Base-by-base conservation (phyloP, 2,797 vertebrate genomes). In the Dallia pectoralis region DNA sequence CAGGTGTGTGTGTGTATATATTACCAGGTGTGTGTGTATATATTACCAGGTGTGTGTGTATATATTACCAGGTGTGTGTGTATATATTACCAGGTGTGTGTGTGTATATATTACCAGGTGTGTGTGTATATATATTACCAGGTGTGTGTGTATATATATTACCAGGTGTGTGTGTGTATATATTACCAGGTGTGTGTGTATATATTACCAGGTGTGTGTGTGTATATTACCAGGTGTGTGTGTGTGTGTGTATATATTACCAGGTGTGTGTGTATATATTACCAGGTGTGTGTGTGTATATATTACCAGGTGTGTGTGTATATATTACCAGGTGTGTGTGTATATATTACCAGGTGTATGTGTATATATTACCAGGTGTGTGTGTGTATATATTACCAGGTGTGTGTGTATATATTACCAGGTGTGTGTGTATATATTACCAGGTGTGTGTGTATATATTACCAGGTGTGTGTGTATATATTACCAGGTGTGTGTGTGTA, bases 151-250 rank as follows among this genome's bases (percentile, higher is more conserved):
- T n/a, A n/a, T n/a, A n/a, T 33, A 19, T 2, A 30, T 30, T 12
- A 18, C n/a, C 33, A 47, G n/a, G n/a, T n/a, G n/a, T 47, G 33
- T 6, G 67, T 29, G 36, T 49, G 40, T 40, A 64, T 36, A n/a
- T 25, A 64, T 72, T 12, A n/a, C 33, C 36, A 29, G 27, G 64
- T 61, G 67, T 69, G 67, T n/a, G n/a, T n/a, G n/a, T n/a, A n/a
- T n/a, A n/a, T n/a, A n/a, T n/a, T n/a, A n/a, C n/a, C n/a, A n/a
- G n/a, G n/a, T n/a, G n/a, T n/a, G n/a, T n/a, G n/a, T n/a, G n/a
- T n/a, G n/a, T 69, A 44, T 68, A 22, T 63, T 30, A 16, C 16
- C 62, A 64, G 62, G 32, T 48, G 56, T 19, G 40, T 29, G 32
- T 2, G 48, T 59, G 51, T 74, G 30, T n/a, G n/a, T n/a, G n/a